phyloP scores from a whole-genome alignment of 2,797 vertebrate species.

The Bradypodion pumilum region DNA sequence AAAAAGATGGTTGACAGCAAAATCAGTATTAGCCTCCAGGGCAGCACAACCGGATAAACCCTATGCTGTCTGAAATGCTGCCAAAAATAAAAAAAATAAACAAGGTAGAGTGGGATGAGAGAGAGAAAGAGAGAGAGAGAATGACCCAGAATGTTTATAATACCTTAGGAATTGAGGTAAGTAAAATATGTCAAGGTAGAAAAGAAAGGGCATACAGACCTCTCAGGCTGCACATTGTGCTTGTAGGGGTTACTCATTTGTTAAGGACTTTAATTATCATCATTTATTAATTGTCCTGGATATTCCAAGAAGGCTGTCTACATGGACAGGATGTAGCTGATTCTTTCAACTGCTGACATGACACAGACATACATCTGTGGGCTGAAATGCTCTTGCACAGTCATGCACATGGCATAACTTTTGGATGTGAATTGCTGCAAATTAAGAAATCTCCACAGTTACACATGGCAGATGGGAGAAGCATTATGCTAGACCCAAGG shows the following conservation, averaged over 20 bases:
- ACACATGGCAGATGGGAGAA: constrained; percentile 54
- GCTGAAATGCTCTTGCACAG: too few species aligned
- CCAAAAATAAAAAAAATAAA: constrained; percentile 12
- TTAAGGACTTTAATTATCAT: neutral
- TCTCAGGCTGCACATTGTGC: too few species aligned
- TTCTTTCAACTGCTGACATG: constrained; percentile 15
- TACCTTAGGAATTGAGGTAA: constrained; percentile 39
- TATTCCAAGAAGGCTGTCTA: constrained; percentile 17
- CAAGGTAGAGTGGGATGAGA: too few species aligned
- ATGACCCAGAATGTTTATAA: constrained; percentile 54
- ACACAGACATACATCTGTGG: neutral
- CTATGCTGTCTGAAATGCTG: constrained; percentile 53
- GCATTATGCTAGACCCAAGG: constrained; percentile 47
- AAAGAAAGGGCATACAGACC: neutral
- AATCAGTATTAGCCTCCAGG: constrained; percentile 64
- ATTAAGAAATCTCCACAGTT: too few species aligned
- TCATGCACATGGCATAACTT: too few species aligned
- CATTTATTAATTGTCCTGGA: constrained; percentile 25
- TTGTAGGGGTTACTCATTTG: neutral
- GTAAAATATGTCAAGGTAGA: constrained; percentile 37
- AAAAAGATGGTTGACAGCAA: constrained; percentile 66
- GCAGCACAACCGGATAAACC: constrained; percentile 62
- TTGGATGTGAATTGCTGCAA: too few species aligned
- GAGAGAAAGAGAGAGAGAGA: neutral
- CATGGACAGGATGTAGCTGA: constrained; percentile 29